Percentiles rank a stretch among this genome's conserved stretches.
phyloP scores from a whole-genome alignment of 1,140 invertebrate species.

The Limonius californicus region DNA sequence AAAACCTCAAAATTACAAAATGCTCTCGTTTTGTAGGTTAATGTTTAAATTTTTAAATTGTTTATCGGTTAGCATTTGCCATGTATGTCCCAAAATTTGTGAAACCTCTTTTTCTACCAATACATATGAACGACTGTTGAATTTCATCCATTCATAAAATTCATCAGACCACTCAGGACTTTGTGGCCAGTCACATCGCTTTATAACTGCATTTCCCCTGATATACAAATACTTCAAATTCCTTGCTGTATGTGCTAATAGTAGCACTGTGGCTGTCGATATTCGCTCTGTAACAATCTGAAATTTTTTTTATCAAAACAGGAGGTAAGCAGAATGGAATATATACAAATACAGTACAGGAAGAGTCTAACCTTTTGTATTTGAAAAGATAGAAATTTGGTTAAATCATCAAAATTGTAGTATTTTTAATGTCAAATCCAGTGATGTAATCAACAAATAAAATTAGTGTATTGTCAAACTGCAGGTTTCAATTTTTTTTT shows the following conservation, averaged over 20 bases:
- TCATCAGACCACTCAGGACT: constrained; percentile 61
- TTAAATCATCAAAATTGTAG: too few relatives aligned
- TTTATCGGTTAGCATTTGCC: constrained; percentile 70
- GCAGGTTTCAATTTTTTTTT: too few relatives aligned
- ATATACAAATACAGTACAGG: neutral
- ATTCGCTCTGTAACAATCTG: constrained; percentile 74
- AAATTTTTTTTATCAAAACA: constrained; percentile 22
- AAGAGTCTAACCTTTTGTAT: too few relatives aligned
- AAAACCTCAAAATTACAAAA: neutral
- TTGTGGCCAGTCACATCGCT: constrained; percentile 66
- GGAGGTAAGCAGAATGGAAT: neutral
- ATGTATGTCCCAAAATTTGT: constrained; percentile 61
- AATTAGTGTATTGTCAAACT: too few relatives aligned
- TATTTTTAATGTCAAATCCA: neutral
- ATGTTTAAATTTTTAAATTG: constrained; percentile 56
- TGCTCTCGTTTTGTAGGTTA: constrained; percentile 18
- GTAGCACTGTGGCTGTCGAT: constrained; percentile 72
- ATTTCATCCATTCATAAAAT: constrained; percentile 64
- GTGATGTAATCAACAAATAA: too few relatives aligned
- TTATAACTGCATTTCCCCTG: constrained; percentile 67
- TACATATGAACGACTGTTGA: constrained; percentile 60
- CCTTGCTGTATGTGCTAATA: constrained; percentile 64
- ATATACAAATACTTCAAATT: constrained; percentile 65
- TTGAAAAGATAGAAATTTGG: too few relatives aligned
- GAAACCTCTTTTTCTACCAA: constrained; percentile 65